phyloP scores from a whole-genome alignment of 2,113 vertebrate species.

The Rhegmatorhina hoffmannsi region DNA sequence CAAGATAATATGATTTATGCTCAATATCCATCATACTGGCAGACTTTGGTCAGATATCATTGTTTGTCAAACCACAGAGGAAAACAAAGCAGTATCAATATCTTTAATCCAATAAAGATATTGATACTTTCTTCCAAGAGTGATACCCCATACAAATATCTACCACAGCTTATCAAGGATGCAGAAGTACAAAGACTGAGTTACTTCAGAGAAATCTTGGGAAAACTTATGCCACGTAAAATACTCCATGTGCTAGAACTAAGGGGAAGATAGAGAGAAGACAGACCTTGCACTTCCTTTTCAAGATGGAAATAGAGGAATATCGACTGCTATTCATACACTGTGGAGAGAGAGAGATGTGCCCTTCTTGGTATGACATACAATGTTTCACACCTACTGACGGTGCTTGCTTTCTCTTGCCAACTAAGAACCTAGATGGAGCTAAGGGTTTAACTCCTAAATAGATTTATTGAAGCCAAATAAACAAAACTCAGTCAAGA shows the following conservation, averaged over 20 bases:
- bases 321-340: background rate
- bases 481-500: background rate
- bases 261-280: background rate
- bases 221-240: background rate
- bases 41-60: conserved; percentile 34
- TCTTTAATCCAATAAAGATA: background rate
- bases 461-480: background rate
- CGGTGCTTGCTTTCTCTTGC: background rate
- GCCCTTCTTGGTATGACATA: background rate
- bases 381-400: background rate
- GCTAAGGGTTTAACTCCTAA: background rate
- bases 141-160: background rate
- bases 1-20: conserved; percentile 64
- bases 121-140: background rate
- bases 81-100: conserved; percentile 56
- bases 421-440: background rate
- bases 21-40: conserved; percentile 44
- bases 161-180: background rate
- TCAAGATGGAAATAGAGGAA: background rate
- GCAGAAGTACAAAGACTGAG: background rate
- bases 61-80: conserved; percentile 48
- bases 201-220: background rate
- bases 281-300: background rate
- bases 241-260: background rate
- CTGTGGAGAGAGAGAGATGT: fast-evolving